Evolutionary conservation across 2,797 vertebrate genomes (phyloP), one percentile per base, ranked within the genome.

Genomic region (Eidolon dupreanum): DNA sequence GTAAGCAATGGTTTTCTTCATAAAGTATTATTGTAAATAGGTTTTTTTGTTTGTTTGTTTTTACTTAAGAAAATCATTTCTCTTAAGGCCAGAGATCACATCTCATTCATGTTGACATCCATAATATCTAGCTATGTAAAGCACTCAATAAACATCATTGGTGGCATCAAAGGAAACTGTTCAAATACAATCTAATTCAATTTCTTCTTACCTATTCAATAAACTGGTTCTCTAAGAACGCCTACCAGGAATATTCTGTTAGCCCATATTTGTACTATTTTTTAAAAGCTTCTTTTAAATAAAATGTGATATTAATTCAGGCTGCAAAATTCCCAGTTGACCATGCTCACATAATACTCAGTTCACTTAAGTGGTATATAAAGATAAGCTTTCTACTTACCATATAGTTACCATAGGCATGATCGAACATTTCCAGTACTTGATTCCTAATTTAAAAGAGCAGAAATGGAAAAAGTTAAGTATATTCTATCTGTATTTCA

Each of bases 391-490:
- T 91, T 61, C 81, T 96, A 98, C 99, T 99, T 98, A 99, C 99
- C 99, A 99, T 99, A 93, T 99, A 99, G 99, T 99, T 99, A 98
- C 99, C 99, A 98, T 99, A 99, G 43, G 99, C 99, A 97, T 99
- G 99, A 98, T 99, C 99, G 98, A 99, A 99, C 99, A 99, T 99
- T 98, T 99, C 99, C 95, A 99, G 98, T 97, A 99, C 99, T 99
- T 99, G 99, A 98, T 99, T 99, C 98, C 99, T 99, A 97, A 94
- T 96, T 68, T 98, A 98, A 86, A 96, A 97, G 90, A 96, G 89
- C 19, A 93, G 36, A 93, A 93, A 97, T 28, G 82, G 36, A 85
- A 31, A 97, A 90, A 94, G 84, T 90, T 97, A 90, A 31, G 33
- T n/a, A 61, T 26, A 89, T 15, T 84, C 1, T 36, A 90, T 68